These are phyloP conservation scores for Malaclemys terrapin DNA, from an alignment of 2,113 vertebrate species.

Conservation along the genomic window DNA sequence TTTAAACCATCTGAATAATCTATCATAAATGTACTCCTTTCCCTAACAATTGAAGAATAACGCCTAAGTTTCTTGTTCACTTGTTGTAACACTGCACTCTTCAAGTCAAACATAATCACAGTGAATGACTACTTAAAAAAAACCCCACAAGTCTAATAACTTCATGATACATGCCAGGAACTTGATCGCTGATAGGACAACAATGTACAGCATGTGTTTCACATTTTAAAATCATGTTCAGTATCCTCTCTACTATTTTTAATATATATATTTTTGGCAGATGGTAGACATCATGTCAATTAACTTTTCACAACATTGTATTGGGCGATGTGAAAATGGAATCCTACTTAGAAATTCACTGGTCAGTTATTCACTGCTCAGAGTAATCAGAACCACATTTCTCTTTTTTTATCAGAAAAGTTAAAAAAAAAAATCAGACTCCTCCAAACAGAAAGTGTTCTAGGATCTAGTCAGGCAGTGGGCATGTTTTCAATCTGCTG, in stretches of 20 bases:
- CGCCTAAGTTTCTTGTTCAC: not conserved
- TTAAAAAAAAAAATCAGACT: not conserved
- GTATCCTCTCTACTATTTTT: conserved; percentile 17
- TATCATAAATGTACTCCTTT: not conserved
- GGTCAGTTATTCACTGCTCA: not conserved
- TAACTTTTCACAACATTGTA: not conserved
- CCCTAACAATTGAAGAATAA: not conserved
- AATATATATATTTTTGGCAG: not conserved
- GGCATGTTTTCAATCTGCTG: not conserved
- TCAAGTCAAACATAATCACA: conserved; percentile 42
- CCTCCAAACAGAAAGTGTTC: accelerated
- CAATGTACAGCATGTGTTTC: conserved; percentile 23
- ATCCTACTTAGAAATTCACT: conserved; percentile 34
- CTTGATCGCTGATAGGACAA: not conserved
- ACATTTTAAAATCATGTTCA: not conserved
- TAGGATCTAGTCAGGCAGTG: accelerated
- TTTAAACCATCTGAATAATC: not conserved
- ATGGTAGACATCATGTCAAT: not conserved
- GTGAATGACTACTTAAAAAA: conserved; percentile 11
- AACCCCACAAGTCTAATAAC: not conserved
- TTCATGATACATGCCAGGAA: not conserved
- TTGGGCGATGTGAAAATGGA: not conserved
- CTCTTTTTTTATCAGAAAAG: not conserved
- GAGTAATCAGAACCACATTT: not conserved
- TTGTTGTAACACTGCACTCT: not conserved